phyloP scores from a whole-genome alignment of 2,797 vertebrate species.

The Setipinna tenuifilis region DNA sequence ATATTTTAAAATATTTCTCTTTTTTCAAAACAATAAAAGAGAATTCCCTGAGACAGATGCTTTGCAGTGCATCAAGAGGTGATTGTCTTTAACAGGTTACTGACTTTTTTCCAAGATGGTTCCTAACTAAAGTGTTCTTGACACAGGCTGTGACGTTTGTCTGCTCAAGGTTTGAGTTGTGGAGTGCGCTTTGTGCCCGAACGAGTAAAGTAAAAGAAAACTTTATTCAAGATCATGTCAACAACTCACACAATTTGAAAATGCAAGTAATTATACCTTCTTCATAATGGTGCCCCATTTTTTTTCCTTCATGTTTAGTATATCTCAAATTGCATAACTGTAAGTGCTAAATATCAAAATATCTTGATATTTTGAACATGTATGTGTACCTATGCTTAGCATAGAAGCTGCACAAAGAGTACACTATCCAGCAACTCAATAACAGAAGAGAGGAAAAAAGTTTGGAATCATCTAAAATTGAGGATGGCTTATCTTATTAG shows the following conservation, averaged over 20 bases:
- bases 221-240: slow-evolving; percentile 13
- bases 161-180: slow-evolving; percentile 30
- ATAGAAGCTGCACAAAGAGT: background rate
- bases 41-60: slow-evolving; percentile 96
- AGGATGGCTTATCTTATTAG: background rate
- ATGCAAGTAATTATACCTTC: background rate
- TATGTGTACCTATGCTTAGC: background rate
- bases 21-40: slow-evolving; percentile 79
- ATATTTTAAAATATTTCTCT: slow-evolving; percentile 74
- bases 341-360: background rate
- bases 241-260: background rate
- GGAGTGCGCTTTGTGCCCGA: background rate
- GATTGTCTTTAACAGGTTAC: slow-evolving; percentile 91
- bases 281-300: background rate
- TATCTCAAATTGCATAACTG: slow-evolving; percentile 21
- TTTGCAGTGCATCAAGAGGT: slow-evolving; percentile 86
- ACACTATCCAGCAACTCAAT: slow-evolving; percentile 3
- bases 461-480: background rate
- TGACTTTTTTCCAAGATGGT: slow-evolving; percentile 59
- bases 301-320: background rate
- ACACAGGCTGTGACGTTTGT: slow-evolving; percentile 39
- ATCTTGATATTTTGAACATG: background rate
- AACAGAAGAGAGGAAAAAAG: background rate
- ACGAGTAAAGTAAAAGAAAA: slow-evolving; percentile 15
- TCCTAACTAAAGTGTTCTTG: slow-evolving; percentile 55